phyloP scores from a whole-genome alignment of 1,140 invertebrate genomes.

The Diachasma alloeum region DNA sequence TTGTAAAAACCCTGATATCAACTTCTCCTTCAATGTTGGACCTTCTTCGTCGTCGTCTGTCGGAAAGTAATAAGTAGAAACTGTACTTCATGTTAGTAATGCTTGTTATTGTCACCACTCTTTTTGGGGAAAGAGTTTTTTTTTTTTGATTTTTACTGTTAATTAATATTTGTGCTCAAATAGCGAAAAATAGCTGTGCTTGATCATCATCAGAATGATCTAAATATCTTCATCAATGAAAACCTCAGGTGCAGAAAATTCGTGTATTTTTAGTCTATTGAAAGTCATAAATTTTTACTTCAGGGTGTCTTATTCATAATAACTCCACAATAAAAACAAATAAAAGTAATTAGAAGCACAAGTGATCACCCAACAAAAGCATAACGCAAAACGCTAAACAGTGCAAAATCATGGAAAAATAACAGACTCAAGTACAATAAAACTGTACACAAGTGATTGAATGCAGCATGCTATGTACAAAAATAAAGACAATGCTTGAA shows the following conservation, averaged over 20 bases:
- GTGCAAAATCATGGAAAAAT: neutral
- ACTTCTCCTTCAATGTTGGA: constrained; percentile 86
- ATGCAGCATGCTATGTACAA: constrained; percentile 7
- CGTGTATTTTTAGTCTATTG: neutral
- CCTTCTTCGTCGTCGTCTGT: constrained; percentile 91
- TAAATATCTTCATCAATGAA: neutral
- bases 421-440: neutral
- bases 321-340: neutral
- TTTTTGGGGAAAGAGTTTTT: constrained; percentile 70
- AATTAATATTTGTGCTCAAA: constrained; percentile 7
- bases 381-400: neutral
- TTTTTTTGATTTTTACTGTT: constrained; percentile 51
- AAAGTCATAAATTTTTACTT: neutral
- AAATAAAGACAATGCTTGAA: constrained; percentile 1
- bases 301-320: neutral
- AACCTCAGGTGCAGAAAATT: neutral
- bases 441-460: neutral
- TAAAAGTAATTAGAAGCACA: neutral
- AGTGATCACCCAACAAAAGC: neutral
- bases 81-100: constrained; percentile 78
- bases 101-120: constrained; percentile 70
- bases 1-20: constrained; percentile 77
- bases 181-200: neutral
- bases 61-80: constrained; percentile 93
- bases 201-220: neutral